Evolutionary conservation across 2,113 vertebrate species (phyloP), one percentile per base, ranked within the genome.

Genomic region (Hoplias malabaricus): DNA sequence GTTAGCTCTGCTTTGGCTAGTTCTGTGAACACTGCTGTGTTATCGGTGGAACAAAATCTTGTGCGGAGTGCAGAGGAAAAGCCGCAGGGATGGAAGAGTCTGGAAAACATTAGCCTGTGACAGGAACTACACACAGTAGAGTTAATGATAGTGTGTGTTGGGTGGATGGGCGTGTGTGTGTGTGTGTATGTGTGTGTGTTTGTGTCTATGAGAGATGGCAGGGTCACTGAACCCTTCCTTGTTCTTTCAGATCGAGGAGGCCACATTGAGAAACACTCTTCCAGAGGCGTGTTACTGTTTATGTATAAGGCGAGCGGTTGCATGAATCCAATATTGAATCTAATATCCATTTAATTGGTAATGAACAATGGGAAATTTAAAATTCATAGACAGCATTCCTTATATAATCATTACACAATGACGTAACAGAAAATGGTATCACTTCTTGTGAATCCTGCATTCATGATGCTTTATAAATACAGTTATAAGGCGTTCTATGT

Each of bases 121-220:
- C 29, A 34, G 56, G 56, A 59, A 59, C 11, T 59, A 29, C 56
- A 29, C 10, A 59, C 25, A 14, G 25, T 1, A n/a, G 1, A 13
- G 19, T 70, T 70, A 50, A 50, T 70, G 68, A 70, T 38, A 53
- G 50, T 46, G 59, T 75, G 61, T 59, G 38, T 59, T 61, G 57
- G 16, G 57, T 31, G 57, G 4, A 19, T 53, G 23, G 46, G 38
- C 8, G 14, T 69, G 43, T 8, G 70, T 43, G 54, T 43, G 25
- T 73, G 54, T 61, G 25, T 73, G 36, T 36, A 9, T 12, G 29
- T 8, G 10, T 50, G 34, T 7, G 6, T 21, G 29, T 6, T 43
- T 23, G 53, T 25, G 53, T 54, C n/a, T 54, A 11, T 21, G 21
- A 31, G 12, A 14, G 27, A 61, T 14, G 33, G 59, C 33, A 21